phyloP scores from a whole-genome alignment of 2,113 vertebrate species.

The Speoplatyrhinus poulsoni region DNA sequence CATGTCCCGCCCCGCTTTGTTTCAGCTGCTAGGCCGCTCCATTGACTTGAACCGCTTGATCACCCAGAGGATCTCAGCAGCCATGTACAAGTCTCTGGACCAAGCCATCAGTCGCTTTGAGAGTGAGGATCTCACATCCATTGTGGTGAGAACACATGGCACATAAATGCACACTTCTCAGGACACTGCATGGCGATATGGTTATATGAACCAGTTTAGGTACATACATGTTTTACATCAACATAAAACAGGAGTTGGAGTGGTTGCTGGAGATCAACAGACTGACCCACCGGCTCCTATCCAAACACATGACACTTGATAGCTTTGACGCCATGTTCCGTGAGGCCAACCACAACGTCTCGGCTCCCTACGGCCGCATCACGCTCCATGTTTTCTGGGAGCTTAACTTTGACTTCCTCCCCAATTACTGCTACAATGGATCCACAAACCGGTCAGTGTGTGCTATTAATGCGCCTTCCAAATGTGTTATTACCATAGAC shows the following conservation, averaged over 20 bases:
- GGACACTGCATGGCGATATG: neutral
- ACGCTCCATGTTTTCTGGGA: slow-evolving; percentile 99
- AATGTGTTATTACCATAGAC: neutral
- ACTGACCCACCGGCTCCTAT: slow-evolving; percentile 94
- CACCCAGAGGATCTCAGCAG: slow-evolving; percentile 96
- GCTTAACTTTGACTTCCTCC: slow-evolving; percentile 98
- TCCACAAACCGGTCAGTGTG: slow-evolving; percentile 90
- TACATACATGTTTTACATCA: no score
- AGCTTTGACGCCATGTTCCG: slow-evolving; percentile 99
- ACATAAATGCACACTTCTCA: neutral
- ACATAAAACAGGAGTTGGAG: slow-evolving; percentile 83
- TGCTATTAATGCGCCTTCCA: neutral
- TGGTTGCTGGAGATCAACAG: slow-evolving; percentile 97
- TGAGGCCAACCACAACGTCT: slow-evolving; percentile 98
- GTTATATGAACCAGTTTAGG: neutral
- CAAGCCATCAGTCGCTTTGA: slow-evolving; percentile 99
- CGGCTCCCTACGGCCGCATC: slow-evolving; percentile 96
- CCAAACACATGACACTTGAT: slow-evolving; percentile 96
- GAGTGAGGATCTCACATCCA: slow-evolving; percentile 97
- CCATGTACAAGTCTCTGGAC: slow-evolving; percentile 98
- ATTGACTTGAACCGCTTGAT: slow-evolving; percentile 98
- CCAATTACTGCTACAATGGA: slow-evolving; percentile 99
- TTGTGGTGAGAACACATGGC: slow-evolving; percentile 84
- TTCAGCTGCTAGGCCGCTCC: slow-evolving; percentile 90
- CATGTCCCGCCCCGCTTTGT: neutral